Percentiles rank a stretch among this genome's conserved stretches.
Conservation (phyloP, 1,140 invertebrate genomes). For the Thaumatotibia leucotreta region DNA sequence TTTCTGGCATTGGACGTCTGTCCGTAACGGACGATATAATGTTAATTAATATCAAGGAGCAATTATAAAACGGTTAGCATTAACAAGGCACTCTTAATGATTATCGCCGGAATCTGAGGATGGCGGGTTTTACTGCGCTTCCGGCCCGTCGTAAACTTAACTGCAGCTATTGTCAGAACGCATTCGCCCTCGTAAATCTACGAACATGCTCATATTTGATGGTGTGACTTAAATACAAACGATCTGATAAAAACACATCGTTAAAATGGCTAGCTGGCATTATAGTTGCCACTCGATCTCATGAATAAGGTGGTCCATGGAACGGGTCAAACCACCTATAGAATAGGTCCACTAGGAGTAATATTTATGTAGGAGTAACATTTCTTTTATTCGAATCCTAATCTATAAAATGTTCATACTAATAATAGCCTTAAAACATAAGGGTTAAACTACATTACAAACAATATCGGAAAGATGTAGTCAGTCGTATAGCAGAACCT, state of each 20-base stretch:
- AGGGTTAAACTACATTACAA: no score
- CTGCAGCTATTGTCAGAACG: slow-evolving; percentile 40
- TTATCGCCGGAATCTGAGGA: slow-evolving; percentile 61
- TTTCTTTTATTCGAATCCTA: no score
- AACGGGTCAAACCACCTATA: no score
- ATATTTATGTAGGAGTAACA: no score
- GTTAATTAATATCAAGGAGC: slow-evolving; percentile 52
- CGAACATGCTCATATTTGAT: slow-evolving; percentile 21
- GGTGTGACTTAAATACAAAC: slow-evolving; percentile 27
- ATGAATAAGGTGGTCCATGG: not conserved
- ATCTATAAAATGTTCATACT: no score
- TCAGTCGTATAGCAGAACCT: no score
- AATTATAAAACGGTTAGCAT: slow-evolving; percentile 67
- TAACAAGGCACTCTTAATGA: slow-evolving; percentile 67
- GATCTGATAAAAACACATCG: not conserved
- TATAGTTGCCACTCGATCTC: not conserved
- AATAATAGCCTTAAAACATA: no score
- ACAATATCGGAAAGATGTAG: no score
- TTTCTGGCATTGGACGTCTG: not conserved
- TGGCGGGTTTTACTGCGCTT: slow-evolving; percentile 61
- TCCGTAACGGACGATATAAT: slow-evolving; percentile 17
- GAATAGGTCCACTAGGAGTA: no score
- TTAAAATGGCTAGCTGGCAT: not conserved
- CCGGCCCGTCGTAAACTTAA: slow-evolving; percentile 55
- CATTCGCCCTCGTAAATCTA: slow-evolving; percentile 49